Evolutionary conservation across 64 coral and sea anemone genomes (phyloP).

Genomic region (Porites australiensis): DNA sequence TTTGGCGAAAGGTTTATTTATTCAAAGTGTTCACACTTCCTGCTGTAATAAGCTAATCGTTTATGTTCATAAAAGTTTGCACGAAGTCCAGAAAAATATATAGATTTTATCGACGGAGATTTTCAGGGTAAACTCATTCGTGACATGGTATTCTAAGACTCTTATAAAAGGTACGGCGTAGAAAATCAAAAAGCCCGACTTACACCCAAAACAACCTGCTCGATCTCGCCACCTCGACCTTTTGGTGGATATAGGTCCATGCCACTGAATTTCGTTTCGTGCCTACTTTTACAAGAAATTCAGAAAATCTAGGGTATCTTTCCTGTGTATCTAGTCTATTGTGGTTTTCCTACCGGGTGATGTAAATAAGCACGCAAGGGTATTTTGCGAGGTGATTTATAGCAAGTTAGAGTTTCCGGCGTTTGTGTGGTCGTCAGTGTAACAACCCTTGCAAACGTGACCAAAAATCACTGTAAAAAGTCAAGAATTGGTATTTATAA

Average conservation of each 20-base stretch:
- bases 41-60: background rate
- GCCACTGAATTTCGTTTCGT: background rate
- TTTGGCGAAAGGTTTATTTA: conserved; percentile 8
- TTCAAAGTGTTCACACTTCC: background rate
- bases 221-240: too few relatives aligned
- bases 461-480: background rate
- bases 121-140: background rate
- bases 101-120: background rate
- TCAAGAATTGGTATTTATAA: background rate
- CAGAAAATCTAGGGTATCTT: background rate
- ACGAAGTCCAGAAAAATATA: background rate
- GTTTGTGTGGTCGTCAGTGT: background rate
- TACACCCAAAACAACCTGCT: background rate
- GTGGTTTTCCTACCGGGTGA: background rate
- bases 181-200: background rate
- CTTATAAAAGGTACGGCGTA: background rate
- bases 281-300: background rate
- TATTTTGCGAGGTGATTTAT: conserved; percentile 3
- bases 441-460: conserved; percentile 7
- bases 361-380: background rate
- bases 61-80: background rate
- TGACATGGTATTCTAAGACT: background rate
- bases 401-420: conserved; percentile 23
- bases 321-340: background rate
- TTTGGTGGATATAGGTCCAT: background rate